These are phyloP conservation scores for Pyrrhura leucotis DNA, from an alignment of 2,797 vertebrate species.

Conservation along the genomic window DNA sequence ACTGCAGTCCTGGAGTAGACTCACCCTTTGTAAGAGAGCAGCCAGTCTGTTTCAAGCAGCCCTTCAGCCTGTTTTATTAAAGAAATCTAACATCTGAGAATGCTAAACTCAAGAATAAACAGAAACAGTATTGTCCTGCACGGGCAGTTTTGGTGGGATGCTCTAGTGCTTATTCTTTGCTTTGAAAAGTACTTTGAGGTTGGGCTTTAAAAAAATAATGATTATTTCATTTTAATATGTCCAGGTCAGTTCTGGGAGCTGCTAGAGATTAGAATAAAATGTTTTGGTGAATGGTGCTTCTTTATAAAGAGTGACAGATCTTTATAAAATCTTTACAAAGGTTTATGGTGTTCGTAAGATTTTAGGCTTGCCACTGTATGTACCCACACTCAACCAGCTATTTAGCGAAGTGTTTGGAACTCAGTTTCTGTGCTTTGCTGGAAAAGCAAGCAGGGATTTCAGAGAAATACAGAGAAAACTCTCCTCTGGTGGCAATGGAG, in stretches of 20 bases:
- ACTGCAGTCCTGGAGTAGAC: not conserved
- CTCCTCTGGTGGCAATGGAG: not conserved
- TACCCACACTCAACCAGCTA: not conserved
- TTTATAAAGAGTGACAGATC: not conserved
- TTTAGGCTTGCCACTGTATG: not conserved
- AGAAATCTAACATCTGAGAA: not conserved
- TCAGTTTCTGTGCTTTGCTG: not conserved
- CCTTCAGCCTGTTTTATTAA: not conserved
- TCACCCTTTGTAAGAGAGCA: not conserved
- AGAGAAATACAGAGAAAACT: not conserved
- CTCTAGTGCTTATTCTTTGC: not conserved
- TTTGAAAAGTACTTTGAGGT: not conserved
- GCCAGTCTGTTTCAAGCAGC: not conserved
- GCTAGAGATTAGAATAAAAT: not conserved
- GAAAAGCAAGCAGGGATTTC: not conserved
- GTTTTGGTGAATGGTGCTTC: not conserved
- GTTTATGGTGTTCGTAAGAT: not conserved
- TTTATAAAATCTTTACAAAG: not conserved
- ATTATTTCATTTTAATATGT: not conserved
- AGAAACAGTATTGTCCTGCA: not conserved
- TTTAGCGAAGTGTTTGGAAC: not conserved
- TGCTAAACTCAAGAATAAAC: not conserved
- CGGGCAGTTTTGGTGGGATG: not conserved
- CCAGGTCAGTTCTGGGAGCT: not conserved
- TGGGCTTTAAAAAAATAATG: not conserved